Conservation (phyloP, 1,140 invertebrate genomes). For the Trissolcus basalis region DNA sequence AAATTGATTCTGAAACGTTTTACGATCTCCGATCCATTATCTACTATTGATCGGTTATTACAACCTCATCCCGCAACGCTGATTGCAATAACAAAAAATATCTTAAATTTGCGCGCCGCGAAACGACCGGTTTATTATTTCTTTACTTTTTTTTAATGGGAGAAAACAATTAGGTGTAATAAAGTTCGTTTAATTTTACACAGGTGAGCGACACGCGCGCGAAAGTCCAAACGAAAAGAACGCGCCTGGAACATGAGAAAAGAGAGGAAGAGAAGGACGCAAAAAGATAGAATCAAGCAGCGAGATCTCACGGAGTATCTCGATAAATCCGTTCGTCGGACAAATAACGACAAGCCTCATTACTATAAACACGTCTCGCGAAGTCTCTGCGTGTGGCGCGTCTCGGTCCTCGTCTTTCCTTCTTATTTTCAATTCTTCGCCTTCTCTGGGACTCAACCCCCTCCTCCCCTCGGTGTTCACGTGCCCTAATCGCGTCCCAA, state of each 20-base stretch:
- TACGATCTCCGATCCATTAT: conserved; percentile 11
- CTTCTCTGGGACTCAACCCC: conserved; percentile 56
- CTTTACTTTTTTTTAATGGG: no score
- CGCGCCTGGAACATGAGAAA: conserved; percentile 33
- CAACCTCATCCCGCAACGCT: no score
- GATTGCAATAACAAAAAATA: no score
- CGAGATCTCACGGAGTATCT: conserved; percentile 73
- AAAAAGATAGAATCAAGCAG: conserved; percentile 65
- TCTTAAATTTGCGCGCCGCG: no score
- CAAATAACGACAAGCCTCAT: conserved; percentile 76
- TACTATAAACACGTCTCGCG: conserved; percentile 75
- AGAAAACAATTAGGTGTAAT: no score
- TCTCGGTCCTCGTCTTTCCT: conserved; percentile 52
- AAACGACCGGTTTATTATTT: no score
- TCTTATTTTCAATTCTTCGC: conserved; percentile 47
- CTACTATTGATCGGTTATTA: conserved; percentile 1
- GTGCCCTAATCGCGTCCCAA: conserved; percentile 50
- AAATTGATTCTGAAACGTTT: conserved; percentile 22
- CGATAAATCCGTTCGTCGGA: conserved; percentile 74
- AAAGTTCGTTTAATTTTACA: conserved; percentile 12
- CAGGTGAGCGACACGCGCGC: conserved; percentile 17
- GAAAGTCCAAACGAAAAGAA: conserved; percentile 28
- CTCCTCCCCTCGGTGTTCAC: conserved; percentile 45
- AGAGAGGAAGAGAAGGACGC: conserved; percentile 37
- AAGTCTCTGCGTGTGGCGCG: conserved; percentile 70